A percentile compares a stretch with the other conserved stretches of the same genome.
Evolutionary conservation across 2,113 vertebrate genomes (phyloP).

Genomic region (Pholis gunnellus): DNA sequence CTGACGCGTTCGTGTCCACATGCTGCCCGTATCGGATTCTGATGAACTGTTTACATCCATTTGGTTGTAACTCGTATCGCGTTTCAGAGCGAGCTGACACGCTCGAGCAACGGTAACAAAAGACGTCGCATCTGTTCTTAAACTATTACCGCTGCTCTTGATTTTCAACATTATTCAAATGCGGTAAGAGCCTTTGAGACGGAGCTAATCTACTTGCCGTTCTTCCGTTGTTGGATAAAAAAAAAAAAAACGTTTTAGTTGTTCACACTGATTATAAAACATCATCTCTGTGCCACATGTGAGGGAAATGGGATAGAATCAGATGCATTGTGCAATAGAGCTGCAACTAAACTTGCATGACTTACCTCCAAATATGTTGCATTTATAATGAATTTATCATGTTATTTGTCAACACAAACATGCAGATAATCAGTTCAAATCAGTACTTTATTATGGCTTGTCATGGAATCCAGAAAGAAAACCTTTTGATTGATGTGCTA

Average conservation of each 20-base stretch:
- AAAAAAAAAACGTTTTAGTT: background rate
- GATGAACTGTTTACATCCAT: conserved; percentile 48
- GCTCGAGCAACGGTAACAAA: conserved; percentile 19
- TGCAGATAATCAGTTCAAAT: background rate
- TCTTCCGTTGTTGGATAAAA: background rate
- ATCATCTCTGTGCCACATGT: background rate
- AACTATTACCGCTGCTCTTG: background rate
- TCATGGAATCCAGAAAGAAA: background rate
- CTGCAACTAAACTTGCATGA: background rate
- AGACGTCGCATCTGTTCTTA: conserved; percentile 44
- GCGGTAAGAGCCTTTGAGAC: background rate
- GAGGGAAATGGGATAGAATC: background rate
- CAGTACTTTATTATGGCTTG: background rate
- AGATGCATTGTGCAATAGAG: background rate
- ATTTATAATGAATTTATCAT: too few relatives aligned
- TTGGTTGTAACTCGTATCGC: conserved; percentile 4
- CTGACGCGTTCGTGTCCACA: conserved; percentile 19
- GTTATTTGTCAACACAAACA: background rate
- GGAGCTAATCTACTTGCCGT: background rate
- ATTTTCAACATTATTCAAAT: background rate
- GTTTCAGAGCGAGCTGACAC: conserved; percentile 12
- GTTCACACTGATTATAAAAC: background rate
- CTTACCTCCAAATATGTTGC: background rate
- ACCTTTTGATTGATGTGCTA: background rate
- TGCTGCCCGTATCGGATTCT: conserved; percentile 29